Evolutionary conservation across 2,888 invertebrate genomes (phyloP).

Genomic region (Lepidocyrtoides sp.): DNA sequence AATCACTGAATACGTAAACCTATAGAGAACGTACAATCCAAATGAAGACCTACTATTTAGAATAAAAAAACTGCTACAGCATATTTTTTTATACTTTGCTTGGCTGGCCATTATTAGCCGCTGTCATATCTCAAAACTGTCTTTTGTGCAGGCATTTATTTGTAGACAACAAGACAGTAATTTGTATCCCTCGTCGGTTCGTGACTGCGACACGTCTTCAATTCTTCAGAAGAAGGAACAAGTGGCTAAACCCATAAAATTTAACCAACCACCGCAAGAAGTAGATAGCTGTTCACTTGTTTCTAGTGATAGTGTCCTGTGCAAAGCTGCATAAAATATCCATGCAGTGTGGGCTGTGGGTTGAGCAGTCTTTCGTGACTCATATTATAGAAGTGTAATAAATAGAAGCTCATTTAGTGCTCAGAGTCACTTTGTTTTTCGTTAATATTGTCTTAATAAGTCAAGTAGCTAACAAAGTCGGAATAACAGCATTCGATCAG

Average conservation of each 20-base stretch:
- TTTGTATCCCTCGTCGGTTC: neutral
- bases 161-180: neutral
- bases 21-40: no score
- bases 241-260: slow-evolving; percentile 58
- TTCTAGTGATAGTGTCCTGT: neutral
- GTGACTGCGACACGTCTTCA: slow-evolving; percentile 44
- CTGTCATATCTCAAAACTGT: neutral
- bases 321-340: neutral
- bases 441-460: neutral
- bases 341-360: neutral
- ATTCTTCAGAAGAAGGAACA: slow-evolving; percentile 45
- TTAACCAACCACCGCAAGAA: slow-evolving; percentile 31
- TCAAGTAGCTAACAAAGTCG: neutral
- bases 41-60: neutral
- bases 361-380: slow-evolving; percentile 1
- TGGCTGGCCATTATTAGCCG: neutral
- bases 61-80: neutral
- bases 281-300: neutral
- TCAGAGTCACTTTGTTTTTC: neutral
- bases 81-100: neutral
- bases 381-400: slow-evolving; percentile 42
- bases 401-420: neutral
- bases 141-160: neutral
- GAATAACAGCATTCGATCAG: neutral
- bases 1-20: no score